Conservation (phyloP, 2,888 invertebrate species). For the Andrena dorsata region DNA sequence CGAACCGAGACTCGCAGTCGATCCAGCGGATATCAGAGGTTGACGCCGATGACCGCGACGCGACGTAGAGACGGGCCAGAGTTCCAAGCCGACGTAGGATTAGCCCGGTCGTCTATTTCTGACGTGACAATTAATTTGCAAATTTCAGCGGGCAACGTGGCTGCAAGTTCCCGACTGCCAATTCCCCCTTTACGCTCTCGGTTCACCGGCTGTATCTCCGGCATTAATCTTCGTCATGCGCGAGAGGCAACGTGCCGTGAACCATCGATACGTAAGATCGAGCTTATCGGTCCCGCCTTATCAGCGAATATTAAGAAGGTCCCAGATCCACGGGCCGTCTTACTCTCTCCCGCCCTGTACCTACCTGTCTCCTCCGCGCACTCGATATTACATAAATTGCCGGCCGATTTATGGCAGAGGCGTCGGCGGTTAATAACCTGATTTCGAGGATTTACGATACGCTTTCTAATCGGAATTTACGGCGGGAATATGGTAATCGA, state of each 20-base stretch:
- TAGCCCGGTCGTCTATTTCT: constrained; percentile 42
- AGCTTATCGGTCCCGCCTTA: constrained; percentile 51
- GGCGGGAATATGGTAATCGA: constrained; percentile 60
- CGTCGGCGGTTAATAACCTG: constrained; percentile 59
- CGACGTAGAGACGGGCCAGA: constrained; percentile 26
- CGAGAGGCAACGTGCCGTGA: constrained; percentile 29
- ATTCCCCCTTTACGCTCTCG: neutral
- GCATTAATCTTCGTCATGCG: constrained; percentile 37
- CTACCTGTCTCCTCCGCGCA: neutral
- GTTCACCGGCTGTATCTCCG: constrained; percentile 17
- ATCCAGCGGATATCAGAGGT: no score
- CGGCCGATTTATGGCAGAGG: constrained; percentile 47
- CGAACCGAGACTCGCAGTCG: no score
- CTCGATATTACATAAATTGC: constrained; percentile 51
- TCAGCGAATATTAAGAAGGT: constrained; percentile 55
- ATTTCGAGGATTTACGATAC: constrained; percentile 58
- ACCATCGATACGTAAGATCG: constrained; percentile 41
- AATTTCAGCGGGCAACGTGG: constrained; percentile 35
- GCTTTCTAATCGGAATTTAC: constrained; percentile 58
- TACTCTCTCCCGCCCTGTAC: neutral
- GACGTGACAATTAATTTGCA: constrained; percentile 65
- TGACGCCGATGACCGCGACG: constrained; percentile 23
- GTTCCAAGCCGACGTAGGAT: constrained; percentile 40
- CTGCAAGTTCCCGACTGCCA: constrained; percentile 22
- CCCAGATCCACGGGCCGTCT: neutral